These are phyloP conservation scores for Lepidochitona cinerea DNA, from an alignment of 2,888 invertebrate genomes.

Conservation along the genomic window DNA sequence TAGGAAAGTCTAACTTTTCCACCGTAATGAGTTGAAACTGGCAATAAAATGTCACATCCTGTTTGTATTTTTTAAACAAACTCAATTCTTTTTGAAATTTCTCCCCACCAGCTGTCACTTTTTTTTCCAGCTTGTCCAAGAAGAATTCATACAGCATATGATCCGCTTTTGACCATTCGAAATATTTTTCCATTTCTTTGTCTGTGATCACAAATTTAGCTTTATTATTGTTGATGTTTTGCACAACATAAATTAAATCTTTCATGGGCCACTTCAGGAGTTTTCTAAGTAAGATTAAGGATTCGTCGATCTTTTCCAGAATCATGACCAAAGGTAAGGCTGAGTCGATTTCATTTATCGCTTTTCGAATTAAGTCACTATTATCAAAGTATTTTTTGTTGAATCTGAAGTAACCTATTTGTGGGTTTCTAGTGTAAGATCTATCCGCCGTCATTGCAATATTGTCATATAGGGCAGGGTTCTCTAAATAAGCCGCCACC, in stretches of 20 bases:
- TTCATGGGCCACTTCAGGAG: slow-evolving; percentile 25
- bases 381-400: not conserved
- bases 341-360: slow-evolving; percentile 16
- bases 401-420: not conserved
- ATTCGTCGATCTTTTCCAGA: slow-evolving; percentile 33
- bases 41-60: not conserved
- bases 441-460: not conserved
- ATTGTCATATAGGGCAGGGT: not conserved
- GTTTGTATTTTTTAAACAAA: not conserved
- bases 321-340: slow-evolving; percentile 30
- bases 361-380: not conserved
- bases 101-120: not conserved
- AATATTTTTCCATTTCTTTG: not conserved
- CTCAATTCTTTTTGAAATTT: not conserved
- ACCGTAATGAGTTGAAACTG: not conserved
- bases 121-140: not conserved
- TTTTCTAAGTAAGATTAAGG: slow-evolving; percentile 28
- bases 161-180: not conserved
- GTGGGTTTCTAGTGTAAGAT: not conserved
- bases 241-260: slow-evolving; percentile 32
- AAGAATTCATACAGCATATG: not conserved
- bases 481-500: not conserved
- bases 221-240: slow-evolving; percentile 27
- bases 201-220: not conserved
- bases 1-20: not conserved